Evolutionary conservation across 2,113 vertebrate genomes (phyloP).

Genomic region (Lepisosteus osseus): DNA sequence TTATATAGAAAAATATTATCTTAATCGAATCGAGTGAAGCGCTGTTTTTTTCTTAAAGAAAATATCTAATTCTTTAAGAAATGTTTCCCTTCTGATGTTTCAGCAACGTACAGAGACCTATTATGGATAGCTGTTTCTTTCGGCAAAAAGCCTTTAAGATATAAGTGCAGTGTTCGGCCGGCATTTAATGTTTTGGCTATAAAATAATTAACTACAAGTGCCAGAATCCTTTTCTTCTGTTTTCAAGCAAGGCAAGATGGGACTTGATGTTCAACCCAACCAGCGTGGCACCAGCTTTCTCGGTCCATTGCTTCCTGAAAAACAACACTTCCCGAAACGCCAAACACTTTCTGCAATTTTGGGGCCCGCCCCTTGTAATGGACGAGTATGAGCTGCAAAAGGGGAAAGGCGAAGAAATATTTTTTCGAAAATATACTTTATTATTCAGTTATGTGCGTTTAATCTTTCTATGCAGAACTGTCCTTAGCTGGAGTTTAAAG

Average conservation of each 20-base stretch:
- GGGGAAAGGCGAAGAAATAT: conserved; percentile 16
- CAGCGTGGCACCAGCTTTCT: not conserved
- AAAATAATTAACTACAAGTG: conserved; percentile 23
- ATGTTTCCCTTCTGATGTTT: no score
- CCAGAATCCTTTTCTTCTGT: conserved; percentile 23
- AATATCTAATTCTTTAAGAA: no score
- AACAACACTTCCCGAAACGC: conserved; percentile 51
- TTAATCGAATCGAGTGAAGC: no score
- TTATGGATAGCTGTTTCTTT: no score
- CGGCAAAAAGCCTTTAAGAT: no score
- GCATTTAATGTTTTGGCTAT: no score
- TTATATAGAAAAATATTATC: no score
- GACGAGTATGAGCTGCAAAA: conserved; percentile 38
- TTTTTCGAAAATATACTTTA: not conserved
- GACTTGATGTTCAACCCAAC: conserved; percentile 30
- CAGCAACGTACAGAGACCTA: no score
- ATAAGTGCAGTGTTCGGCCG: no score
- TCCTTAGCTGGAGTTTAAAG: not conserved
- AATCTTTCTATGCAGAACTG: conserved; percentile 3
- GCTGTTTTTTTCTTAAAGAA: no score
- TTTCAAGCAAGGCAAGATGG: conserved; percentile 42
- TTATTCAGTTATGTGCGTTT: conserved; percentile 9
- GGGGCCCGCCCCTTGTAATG: conserved; percentile 39
- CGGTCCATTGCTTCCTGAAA: not conserved
- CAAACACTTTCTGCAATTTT: conserved; percentile 46